Evolutionary conservation across 2,797 vertebrate species (phyloP), one percentile per base, ranked within the genome.

Genomic region (Hozukius guyotensis): DNA sequence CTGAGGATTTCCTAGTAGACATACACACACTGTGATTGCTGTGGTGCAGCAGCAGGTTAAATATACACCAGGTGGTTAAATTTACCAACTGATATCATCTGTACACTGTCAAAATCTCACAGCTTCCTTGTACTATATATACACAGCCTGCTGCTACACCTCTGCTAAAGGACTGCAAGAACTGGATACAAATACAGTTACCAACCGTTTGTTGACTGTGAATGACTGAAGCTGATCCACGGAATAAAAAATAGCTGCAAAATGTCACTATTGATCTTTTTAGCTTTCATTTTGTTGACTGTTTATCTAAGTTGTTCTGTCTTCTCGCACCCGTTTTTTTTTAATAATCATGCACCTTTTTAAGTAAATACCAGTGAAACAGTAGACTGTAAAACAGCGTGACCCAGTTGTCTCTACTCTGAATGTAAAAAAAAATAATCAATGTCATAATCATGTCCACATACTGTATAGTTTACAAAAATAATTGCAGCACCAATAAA

Each of bases 401-500:
- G 14, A 73, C 86, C 82, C 73, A 74, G 65, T 70, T 65, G 59
- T 87, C 67, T 83, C 32, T 36, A 76, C 68, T 82, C 34, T 18
- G 24, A 81, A 76, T 72, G 60, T 84, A 55, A 67, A 64, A 82
- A 77, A 69, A 60, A 67, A 65, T 74, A 46, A 64, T 8, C 20
- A 49, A 80, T 63, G 68, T 69, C 60, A 57, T 75, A 75, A 62
- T 82, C 59, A 75, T 77, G 61, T 87, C 61, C 74, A 86, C 75
- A 80, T 70, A 87, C 77, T 56, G 67, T 89, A 88, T 80, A 85
- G 86, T 80, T 95, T 96, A 96, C 82, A 96, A 96, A 96, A 96
- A 95, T 95, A 95, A 94, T 89, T 93, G 88, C 93, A 95, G 95
- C 91, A 94, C 93, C 93, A 88, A 90, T 86, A 95, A 95, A 95